Percentiles rank a stretch among this genome's conserved stretches.
phyloP scores from a whole-genome alignment of 2,888 invertebrate species.

The Habrosyne pyritoides region DNA sequence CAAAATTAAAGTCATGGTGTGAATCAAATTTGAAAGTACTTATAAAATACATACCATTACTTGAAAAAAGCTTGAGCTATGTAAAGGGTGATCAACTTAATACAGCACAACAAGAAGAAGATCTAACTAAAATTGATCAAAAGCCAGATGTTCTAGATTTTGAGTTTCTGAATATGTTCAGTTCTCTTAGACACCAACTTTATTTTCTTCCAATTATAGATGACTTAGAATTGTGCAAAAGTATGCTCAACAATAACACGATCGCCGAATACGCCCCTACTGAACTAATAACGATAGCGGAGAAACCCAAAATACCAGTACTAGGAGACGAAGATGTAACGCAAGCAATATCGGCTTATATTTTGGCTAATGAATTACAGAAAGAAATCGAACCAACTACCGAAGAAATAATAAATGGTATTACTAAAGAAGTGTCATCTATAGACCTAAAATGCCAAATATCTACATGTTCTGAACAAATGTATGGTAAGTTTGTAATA shows the following conservation, averaged over 20 bases:
- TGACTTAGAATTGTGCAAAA: slow-evolving; percentile 49
- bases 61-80: slow-evolving; percentile 25
- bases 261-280: slow-evolving; percentile 66
- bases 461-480: slow-evolving; percentile 42
- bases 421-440: slow-evolving; percentile 57
- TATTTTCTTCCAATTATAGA: slow-evolving; percentile 57
- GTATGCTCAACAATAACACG: slow-evolving; percentile 36
- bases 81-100: slow-evolving; percentile 8
- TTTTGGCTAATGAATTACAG: slow-evolving; percentile 64
- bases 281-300: slow-evolving; percentile 41
- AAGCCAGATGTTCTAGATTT: slow-evolving; percentile 14
- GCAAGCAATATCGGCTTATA: slow-evolving; percentile 60
- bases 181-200: slow-evolving; percentile 35
- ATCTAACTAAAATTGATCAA: slow-evolving; percentile 14
- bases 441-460: slow-evolving; percentile 59
- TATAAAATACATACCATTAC: slow-evolving; percentile 46
- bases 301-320: slow-evolving; percentile 61
- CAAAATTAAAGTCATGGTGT: slow-evolving; percentile 66
- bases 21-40: slow-evolving; percentile 34
- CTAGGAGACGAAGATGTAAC: slow-evolving; percentile 76
- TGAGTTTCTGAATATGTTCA: slow-evolving; percentile 29
- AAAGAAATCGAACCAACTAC: slow-evolving; percentile 66
- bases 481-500: slow-evolving; percentile 83
- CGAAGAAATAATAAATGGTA: slow-evolving; percentile 70
- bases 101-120: slow-evolving; percentile 15